These are phyloP conservation scores for Drosophila cracens DNA, from an alignment of 2,888 invertebrate genomes.

Conservation along the genomic window DNA sequence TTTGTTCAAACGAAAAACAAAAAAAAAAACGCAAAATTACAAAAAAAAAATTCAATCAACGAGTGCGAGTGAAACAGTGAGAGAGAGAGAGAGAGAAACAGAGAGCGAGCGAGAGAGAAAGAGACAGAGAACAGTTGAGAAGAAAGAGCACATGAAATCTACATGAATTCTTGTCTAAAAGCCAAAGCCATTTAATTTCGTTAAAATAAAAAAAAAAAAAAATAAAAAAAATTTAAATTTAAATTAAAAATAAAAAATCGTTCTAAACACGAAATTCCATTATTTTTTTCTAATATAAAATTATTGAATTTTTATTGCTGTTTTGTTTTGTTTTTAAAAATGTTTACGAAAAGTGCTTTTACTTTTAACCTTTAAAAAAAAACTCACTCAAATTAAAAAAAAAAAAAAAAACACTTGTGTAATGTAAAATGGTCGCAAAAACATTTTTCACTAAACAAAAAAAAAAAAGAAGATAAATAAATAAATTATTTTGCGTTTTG, in stretches of 20 bases:
- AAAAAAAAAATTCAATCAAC: conserved; percentile 15
- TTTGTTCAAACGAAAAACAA: conserved; percentile 13
- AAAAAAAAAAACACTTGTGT: conserved; percentile 10
- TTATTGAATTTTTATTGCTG: conserved; percentile 6
- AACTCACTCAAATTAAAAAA: conserved; percentile 33
- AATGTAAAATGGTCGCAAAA: conserved; percentile 27
- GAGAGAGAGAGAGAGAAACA: conserved; percentile 35
- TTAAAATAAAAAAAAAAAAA: conserved; percentile 25
- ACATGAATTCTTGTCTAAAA: conserved; percentile 69
- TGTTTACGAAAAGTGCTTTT: conserved; percentile 49
- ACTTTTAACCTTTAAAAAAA: conserved; percentile 38
- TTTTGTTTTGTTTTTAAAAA: conserved; percentile 4
- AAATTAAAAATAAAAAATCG: conserved; percentile 5
- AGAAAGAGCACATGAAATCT: conserved; percentile 69
- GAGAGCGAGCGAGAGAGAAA: conserved; percentile 35
- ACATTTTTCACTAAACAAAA: conserved; percentile 38
- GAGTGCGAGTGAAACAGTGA: conserved; percentile 52
- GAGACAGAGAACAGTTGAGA: conserved; percentile 69
- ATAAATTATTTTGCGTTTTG: conserved; percentile 29
- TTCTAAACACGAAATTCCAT: conserved; percentile 23
- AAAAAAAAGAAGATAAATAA: conserved; percentile 6
- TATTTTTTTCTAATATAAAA: background rate
- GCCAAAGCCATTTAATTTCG: conserved; percentile 81
- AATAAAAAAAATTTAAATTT: background rate
- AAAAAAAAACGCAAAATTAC: conserved; percentile 13